These are phyloP conservation scores for Pycnonotus jocosus DNA, from an alignment of 2,113 vertebrate species.

Conservation along the genomic window DNA sequence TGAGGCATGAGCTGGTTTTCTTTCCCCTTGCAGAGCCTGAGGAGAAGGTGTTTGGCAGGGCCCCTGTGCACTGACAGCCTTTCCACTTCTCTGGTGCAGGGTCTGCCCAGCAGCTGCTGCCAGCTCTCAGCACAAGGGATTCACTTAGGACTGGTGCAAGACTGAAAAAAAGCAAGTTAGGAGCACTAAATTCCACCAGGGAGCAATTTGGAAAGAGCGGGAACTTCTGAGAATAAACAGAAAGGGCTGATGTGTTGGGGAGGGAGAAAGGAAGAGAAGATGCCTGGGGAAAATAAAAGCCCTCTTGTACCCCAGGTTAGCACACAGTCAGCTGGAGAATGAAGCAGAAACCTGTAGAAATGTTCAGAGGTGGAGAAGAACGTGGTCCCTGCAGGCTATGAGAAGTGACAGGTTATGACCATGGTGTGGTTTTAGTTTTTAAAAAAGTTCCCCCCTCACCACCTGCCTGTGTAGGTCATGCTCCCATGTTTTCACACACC, in stretches of 20 bases:
- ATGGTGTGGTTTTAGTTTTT: not conserved
- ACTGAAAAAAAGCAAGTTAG: not conserved
- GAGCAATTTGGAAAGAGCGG: not conserved
- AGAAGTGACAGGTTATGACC: not conserved
- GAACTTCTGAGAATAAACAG: not conserved
- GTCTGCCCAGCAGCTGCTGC: not conserved
- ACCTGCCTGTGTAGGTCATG: not conserved
- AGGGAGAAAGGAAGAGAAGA: not conserved
- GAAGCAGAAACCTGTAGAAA: not conserved
- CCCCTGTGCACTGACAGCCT: not conserved
- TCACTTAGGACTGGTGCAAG: not conserved
- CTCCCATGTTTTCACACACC: accelerated
- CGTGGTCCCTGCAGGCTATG: not conserved
- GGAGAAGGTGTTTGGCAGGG: not conserved
- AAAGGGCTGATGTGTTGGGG: not conserved
- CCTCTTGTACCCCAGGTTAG: not conserved
- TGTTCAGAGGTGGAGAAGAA: not conserved
- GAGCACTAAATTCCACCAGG: not conserved
- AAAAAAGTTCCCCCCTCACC: not conserved
- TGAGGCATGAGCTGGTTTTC: not conserved
- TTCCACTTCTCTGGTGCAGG: not conserved
- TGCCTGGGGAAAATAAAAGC: not conserved
- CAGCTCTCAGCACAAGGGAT: not conserved
- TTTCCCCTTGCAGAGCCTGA: not conserved
- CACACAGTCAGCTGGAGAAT: not conserved